Percentiles rank a stretch among this genome's conserved stretches.
Evolutionary conservation across 2,113 vertebrate genomes (phyloP).

Genomic region (Salminus brasiliensis): DNA sequence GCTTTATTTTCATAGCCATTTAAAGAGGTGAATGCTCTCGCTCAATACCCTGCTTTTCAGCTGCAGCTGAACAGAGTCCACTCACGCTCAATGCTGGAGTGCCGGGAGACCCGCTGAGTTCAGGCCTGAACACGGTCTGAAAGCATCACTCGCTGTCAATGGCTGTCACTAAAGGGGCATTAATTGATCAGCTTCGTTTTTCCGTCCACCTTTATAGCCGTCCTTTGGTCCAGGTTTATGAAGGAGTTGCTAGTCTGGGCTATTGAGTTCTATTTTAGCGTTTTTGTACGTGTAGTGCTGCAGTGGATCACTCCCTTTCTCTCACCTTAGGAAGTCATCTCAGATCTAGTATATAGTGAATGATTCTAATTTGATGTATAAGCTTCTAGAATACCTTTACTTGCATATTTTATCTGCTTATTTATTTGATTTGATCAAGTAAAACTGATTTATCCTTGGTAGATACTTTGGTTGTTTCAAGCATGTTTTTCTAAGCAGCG

Average conservation of each 20-base stretch:
- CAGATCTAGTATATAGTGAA: no score
- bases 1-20: slow-evolving; percentile 77
- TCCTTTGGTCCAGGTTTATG: slow-evolving; percentile 59
- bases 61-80: slow-evolving; percentile 54
- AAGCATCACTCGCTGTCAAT: slow-evolving; percentile 61
- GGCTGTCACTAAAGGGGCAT: slow-evolving; percentile 58
- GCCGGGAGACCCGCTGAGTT: slow-evolving; percentile 59
- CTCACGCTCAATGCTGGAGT: slow-evolving; percentile 55
- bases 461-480: no score
- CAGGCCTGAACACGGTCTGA: slow-evolving; percentile 59
- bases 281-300: slow-evolving; percentile 60
- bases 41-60: slow-evolving; percentile 68
- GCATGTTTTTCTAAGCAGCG: no score
- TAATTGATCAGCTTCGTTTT: slow-evolving; percentile 72
- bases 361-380: no score
- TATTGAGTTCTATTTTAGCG: slow-evolving; percentile 62
- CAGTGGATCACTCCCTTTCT: not conserved
- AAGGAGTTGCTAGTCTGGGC: slow-evolving; percentile 62
- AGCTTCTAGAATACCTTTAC: no score
- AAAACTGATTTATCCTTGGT: no score
- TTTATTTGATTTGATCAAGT: no score
- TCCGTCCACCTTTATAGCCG: slow-evolving; percentile 62
- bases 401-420: no score
- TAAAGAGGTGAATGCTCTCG: slow-evolving; percentile 71
- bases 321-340: not conserved